Percentiles rank a stretch among this genome's conserved stretches.
These are phyloP conservation scores for Phaethornis superciliosus DNA, from an alignment of 2,113 vertebrate species.

Conservation along the genomic window DNA sequence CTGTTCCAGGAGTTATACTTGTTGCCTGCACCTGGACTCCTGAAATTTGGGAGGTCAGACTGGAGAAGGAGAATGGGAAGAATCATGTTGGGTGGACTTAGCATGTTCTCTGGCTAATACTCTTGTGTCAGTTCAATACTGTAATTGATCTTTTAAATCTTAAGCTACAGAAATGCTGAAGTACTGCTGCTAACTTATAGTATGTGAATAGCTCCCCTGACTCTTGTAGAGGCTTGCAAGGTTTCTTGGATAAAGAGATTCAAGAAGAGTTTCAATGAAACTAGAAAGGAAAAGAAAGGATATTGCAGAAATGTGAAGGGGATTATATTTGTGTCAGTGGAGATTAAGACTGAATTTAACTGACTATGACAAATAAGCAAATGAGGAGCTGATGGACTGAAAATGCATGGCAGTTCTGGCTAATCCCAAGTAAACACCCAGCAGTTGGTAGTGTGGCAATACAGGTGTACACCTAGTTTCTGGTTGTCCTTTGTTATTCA, in stretches of 20 bases:
- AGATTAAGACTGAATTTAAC: not conserved
- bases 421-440: not conserved
- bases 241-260: not conserved
- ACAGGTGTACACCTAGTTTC: not conserved
- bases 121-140: not conserved
- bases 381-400: not conserved
- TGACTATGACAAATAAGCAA: not conserved
- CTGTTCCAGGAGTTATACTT: not conserved
- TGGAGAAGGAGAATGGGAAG: not conserved
- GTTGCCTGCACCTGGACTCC: fast-evolving
- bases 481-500: not conserved
- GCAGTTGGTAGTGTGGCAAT: not conserved
- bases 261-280: not conserved
- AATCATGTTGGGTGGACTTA: not conserved
- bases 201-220: not conserved
- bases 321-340: not conserved
- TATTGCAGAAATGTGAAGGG: not conserved
- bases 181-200: not conserved
- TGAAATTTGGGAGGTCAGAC: not conserved
- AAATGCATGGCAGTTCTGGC: not conserved
- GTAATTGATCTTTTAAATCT: not conserved
- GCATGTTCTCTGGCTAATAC: not conserved
- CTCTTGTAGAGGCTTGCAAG: not conserved
- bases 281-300: not conserved
- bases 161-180: not conserved